Conservation (phyloP, 2,888 invertebrate genomes). For the Drosophila quinaria region DNA sequence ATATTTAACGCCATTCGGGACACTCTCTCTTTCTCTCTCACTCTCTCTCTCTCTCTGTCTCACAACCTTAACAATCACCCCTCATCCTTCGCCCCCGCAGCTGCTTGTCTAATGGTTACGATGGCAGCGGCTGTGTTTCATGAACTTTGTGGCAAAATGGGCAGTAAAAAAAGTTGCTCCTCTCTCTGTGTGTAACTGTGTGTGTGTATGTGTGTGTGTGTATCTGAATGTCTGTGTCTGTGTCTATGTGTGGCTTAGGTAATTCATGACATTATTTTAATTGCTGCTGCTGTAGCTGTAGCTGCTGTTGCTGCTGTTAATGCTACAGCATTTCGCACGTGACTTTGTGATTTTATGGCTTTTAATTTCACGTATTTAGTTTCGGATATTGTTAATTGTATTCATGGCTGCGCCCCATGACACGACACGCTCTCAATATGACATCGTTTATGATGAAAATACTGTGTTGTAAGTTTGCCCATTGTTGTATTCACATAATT, state of each 20-base stretch:
- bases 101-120: conserved; percentile 43
- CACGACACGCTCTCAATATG: conserved; percentile 18
- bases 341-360: conserved; percentile 82
- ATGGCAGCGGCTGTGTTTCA: conserved; percentile 67
- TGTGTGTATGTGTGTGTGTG: conserved; percentile 2
- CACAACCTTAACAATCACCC: neutral
- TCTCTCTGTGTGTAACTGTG: conserved; percentile 7
- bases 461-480: conserved; percentile 35
- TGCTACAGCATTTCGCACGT: conserved; percentile 78
- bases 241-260: conserved; percentile 51
- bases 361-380: conserved; percentile 83
- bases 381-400: conserved; percentile 80
- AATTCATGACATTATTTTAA: conserved; percentile 80
- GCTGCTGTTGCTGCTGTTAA: conserved; percentile 60
- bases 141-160: conserved; percentile 62
- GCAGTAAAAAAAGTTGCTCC: conserved; percentile 67
- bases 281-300: conserved; percentile 54
- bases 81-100: neutral
- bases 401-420: conserved; percentile 26
- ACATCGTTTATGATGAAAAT: conserved; percentile 53
- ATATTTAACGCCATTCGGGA: conserved; percentile 28
- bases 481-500: conserved; percentile 58
- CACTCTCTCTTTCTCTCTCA: neutral
- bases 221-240: conserved; percentile 3
- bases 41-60: neutral